A percentile compares a stretch with the other conserved stretches of the same genome.
Conservation (phyloP, 2,888 invertebrate species). For the Synergus laeviventris region DNA sequence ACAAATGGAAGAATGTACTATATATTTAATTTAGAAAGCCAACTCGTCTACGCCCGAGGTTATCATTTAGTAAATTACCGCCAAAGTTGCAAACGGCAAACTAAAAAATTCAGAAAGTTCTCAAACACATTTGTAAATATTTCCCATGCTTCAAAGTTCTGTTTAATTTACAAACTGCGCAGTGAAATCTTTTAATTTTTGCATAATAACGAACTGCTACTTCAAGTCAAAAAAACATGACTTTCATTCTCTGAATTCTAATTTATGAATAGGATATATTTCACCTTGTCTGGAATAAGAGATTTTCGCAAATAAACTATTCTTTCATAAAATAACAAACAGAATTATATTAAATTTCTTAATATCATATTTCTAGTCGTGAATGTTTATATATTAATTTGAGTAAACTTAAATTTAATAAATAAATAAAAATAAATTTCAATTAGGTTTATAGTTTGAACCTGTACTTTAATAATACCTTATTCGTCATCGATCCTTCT, state of each 20-base stretch:
- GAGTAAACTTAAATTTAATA: not conserved
- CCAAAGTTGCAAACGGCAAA: not conserved
- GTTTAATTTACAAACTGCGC: not conserved
- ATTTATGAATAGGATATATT: not conserved
- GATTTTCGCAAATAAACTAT: not conserved
- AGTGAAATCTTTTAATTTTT: not conserved
- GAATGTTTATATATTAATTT: not conserved
- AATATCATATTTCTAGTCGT: too few species aligned
- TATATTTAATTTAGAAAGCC: not conserved
- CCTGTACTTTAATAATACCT: conserved; percentile 42
- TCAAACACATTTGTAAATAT: not conserved
- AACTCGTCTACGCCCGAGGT: not conserved
- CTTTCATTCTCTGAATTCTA: not conserved
- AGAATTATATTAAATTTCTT: not conserved
- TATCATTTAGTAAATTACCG: conserved; percentile 4
- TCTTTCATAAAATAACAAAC: not conserved
- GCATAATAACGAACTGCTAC: not conserved
- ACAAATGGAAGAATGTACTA: not conserved
- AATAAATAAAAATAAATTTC: too few species aligned
- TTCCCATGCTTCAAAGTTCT: not conserved
- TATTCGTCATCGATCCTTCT: not conserved
- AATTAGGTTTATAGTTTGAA: conserved; percentile 21
- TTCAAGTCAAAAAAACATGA: not conserved
- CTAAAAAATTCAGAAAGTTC: conserved; percentile 4
- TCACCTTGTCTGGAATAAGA: not conserved